phyloP scores from a whole-genome alignment of 2,797 vertebrate species.

The Oryzias dopingdopingensis region DNA sequence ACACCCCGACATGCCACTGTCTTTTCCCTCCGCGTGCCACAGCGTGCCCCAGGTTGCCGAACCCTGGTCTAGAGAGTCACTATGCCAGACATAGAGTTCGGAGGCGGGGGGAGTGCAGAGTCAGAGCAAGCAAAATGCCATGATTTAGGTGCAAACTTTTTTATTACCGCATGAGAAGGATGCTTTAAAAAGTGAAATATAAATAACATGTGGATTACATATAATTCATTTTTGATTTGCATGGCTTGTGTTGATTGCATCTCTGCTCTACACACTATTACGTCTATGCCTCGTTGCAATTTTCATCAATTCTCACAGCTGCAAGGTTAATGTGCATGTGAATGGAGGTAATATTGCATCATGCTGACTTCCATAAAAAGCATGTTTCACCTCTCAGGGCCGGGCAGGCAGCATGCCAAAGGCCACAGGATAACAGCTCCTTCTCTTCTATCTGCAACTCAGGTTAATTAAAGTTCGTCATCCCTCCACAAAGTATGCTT shows the following conservation, averaged over 20 bases:
- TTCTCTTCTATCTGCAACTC: constrained; percentile 53
- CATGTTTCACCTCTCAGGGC: constrained; percentile 66
- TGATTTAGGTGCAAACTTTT: constrained; percentile 37
- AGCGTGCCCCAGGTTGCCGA: no score
- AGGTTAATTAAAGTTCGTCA: constrained; percentile 75
- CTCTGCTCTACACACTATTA: constrained; percentile 22
- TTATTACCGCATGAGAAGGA: constrained; percentile 23
- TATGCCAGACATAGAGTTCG: constrained; percentile 40
- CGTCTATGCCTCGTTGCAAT: constrained; percentile 26
- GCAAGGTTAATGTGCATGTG: constrained; percentile 70
- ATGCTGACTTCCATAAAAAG: constrained; percentile 62
- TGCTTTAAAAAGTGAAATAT: neutral
- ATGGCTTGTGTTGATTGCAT: constrained; percentile 3
- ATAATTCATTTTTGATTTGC: neutral
- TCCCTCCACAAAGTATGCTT: constrained; percentile 69
- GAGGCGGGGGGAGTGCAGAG: constrained; percentile 19
- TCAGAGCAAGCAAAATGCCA: constrained; percentile 47
- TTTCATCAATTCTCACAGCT: constrained; percentile 53
- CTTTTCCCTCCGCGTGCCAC: no score
- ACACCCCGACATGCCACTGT: no score
- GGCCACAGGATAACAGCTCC: constrained; percentile 59
- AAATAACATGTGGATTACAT: neutral
- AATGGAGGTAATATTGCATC: constrained; percentile 45
- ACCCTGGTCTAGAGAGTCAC: constrained; percentile 51
- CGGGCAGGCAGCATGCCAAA: constrained; percentile 63